Evolutionary conservation across 1,140 invertebrate species (phyloP).

Genomic region (Agrypnia vestita): DNA sequence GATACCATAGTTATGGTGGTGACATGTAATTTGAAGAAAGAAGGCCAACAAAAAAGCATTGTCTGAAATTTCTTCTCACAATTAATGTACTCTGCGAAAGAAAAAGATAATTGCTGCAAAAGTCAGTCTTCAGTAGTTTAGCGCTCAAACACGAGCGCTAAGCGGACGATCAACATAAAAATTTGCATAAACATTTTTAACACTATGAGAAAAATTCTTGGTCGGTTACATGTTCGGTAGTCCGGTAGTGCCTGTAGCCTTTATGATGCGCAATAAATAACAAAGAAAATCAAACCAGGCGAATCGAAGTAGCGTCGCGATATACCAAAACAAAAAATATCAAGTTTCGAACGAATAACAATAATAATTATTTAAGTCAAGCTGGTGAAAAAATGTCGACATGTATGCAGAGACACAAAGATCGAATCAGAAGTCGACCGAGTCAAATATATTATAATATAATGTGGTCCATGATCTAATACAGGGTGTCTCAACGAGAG

Average conservation of each 20-base stretch:
- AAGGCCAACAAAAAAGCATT: no score
- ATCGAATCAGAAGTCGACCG: background rate
- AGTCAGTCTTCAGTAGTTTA: no score
- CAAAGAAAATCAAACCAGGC: background rate
- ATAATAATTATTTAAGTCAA: background rate
- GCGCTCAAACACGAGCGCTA: no score
- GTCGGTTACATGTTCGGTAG: background rate
- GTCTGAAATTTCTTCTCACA: no score
- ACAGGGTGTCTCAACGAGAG: no score
- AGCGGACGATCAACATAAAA: no score
- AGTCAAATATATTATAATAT: background rate
- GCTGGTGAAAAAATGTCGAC: background rate
- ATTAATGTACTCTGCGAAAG: no score
- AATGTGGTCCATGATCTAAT: slow-evolving; percentile 11
- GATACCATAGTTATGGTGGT: no score
- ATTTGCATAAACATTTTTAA: background rate
- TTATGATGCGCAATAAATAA: background rate
- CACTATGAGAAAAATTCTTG: background rate
- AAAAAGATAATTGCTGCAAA: no score
- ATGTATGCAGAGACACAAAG: background rate
- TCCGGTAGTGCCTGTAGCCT: background rate
- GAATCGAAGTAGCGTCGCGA: slow-evolving; percentile 3
- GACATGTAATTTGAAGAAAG: no score
- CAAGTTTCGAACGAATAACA: background rate
- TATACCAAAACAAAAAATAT: slow-evolving; percentile 10